Base-by-base conservation (phyloP, 2,797 vertebrate genomes). In the Enteromius trimaculatus region DNA sequence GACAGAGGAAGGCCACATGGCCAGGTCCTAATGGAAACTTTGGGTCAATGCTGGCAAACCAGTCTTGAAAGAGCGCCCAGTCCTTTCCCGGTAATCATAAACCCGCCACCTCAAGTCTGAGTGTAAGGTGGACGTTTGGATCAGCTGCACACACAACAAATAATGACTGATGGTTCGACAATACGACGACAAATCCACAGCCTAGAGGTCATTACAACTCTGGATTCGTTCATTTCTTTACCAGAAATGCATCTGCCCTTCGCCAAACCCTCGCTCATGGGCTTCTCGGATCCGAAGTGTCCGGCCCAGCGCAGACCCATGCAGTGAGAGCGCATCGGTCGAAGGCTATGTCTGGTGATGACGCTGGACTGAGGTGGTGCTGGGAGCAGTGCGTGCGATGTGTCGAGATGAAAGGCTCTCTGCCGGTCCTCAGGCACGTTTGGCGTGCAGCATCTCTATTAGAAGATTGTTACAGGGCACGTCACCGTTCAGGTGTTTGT, bases 401-500 rank as follows among this genome's bases (percentile, higher is more conserved):
- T 77, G 34, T 87, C 34, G 42, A 79, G 71, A 69, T 81, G n/a
- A 70, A 74, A 51, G 66, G 4, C 53, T 88, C 9, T 6, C 29
- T 37, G 3, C 23, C 51, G 65, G 87, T 82, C 78, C 87, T 95
- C 92, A 99, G 81, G 97, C 98, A 87, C 98, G 95, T 90, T 99
- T 99, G 74, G 98, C 98, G 68, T 99, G 98, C 92, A 99, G 94
- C 98, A 99, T 99, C 91, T 99, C 98, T 68, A 99, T 99, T 90
- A 99, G 98, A 86, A 99, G 96, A 94, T 99, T 99, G 89, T 99
- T 99, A 92, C 98, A 99, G 0, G 98, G 98, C 87, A 99, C 98
- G 19, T 99, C 98, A n/a, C 98, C 98, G 0, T 97, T 98, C 92
- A 99, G 97, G 93, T 99, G 98, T 93, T 99, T 99, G 93, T 97